Base-by-base conservation (phyloP, 1,140 invertebrate genomes). In the Leguminivora glycinivorella region DNA sequence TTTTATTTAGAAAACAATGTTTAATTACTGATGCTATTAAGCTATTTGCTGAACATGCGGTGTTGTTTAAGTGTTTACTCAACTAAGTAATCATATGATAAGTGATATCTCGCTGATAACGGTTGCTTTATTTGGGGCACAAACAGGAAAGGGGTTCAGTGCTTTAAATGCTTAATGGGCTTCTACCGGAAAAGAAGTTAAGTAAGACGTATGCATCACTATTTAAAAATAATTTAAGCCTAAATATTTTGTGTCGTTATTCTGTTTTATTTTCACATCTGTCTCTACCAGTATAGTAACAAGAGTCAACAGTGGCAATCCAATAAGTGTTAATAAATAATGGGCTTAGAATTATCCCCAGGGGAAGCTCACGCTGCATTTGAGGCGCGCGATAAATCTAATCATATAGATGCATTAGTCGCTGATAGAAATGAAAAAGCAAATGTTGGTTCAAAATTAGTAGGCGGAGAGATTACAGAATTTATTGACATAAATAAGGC, bases 1-100 rank as follows among this genome's bases (percentile, higher is more conserved):
- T 80, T 85, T 83, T 84, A 83, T 88, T 88, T 82, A 87, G 83
- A 87, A 86, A 87, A 83, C 76, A 79, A 74, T 84, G 81, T 89
- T 88, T 87, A 89, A 87, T 86, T 83, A 80, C 72, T 75, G 71
- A 70, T 73, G 75, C 76, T 78, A 87, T 87, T 85, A 84, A 78
- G 67, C 75, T 82, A 82, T 89, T 83, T 84, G 80, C 73, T 80
- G 71, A 72, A 70, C 73, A 76, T 40, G 60, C 73, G 70, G 76
- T 80, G 77, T 75, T 76, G 80, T 85, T 84, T 75, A 77, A 72
- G 70, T 81, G 73, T 83, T 84, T 84, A 74, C 56, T 74, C 63
- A 71, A 60, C 73, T 67, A 67, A 63, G 68, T 76, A 75, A 80
- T 80, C 58, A 63, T 29, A 31, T 63, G 58, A 63, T 63, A 63